Evolutionary conservation across 1,140 invertebrate species (phyloP), one percentile per base, ranked within the genome.

Genomic region (Cataglyphis hispanica): DNA sequence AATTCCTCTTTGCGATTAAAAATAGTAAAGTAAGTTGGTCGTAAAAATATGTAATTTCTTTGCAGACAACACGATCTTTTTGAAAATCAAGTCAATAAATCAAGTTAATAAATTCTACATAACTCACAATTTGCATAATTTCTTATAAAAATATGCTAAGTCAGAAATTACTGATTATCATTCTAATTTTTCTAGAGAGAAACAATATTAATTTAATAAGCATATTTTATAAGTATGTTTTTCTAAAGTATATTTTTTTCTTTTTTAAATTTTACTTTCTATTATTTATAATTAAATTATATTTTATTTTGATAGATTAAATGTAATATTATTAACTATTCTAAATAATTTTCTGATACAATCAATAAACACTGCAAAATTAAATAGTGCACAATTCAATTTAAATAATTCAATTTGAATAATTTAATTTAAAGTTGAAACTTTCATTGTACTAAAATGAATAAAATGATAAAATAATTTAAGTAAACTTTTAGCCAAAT

Each of bases 1-100:
- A 63, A 43, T 75, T 75, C 0, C 16, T 77, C 46, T 34, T 16
- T 7, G 13, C 13, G n/a, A 6, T 8, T 25, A 25, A 70, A 5
- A 56, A 37, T 72, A 10, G 0, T 50, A 58, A 53, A 34, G 2
- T 22, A 56, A 7, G 16, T 16, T 58, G 27, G 0, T 1, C 6
- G 4, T 11, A 53, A 53, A 0, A 10, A 58, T 8, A 16, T 13
- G 11, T 10, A 53, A 72, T 56, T n/a, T 72, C 1, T 27, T 10
- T 25, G 16, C 19, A 31, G 19, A 34, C 13, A 37, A 58, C 16
- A 10, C 2, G n/a, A 19, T 13, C 3, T 8, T 76, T 46, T 46
- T n/a, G 56, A 75, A 61, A 76, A 63, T 64, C 7, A 10, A 76
- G 1, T 27, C n/a, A 0, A 75, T 58, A 58, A 37, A 25, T 22